These are phyloP conservation scores for Mnemiopsis leidyi DNA, from an alignment of 37 sponge, comb jelly and placozoan genomes.

Conservation along the genomic window DNA sequence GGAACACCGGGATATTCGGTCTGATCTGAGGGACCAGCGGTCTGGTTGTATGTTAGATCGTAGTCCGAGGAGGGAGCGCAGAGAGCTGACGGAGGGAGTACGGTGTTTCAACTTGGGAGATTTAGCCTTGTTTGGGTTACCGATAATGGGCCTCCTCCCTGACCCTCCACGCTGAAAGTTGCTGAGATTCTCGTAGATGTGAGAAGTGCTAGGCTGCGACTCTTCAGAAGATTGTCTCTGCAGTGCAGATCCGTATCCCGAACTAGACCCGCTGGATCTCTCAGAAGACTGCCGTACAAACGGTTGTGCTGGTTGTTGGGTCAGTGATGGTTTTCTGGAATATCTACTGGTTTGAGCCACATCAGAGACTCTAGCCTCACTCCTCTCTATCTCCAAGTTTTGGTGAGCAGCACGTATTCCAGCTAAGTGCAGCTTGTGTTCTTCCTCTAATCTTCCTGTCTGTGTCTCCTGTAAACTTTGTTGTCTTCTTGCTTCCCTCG, in stretches of 20 bases:
- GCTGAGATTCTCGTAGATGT: not conserved
- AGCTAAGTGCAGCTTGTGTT: not conserved
- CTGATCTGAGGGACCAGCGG: not conserved
- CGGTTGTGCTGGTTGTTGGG: not conserved
- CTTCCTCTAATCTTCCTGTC: constrained; percentile 13
- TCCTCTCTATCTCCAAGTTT: not conserved
- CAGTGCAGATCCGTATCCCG: not conserved
- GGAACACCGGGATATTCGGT: not conserved
- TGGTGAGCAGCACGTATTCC: not conserved
- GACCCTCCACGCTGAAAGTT: not conserved
- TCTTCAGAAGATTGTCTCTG: not conserved
- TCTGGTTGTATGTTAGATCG: not conserved
- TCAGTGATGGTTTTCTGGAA: not conserved
- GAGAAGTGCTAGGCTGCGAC: not conserved
- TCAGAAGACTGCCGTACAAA: not conserved
- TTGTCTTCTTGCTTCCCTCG: not conserved
- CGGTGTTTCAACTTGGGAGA: not conserved
- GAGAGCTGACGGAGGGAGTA: not conserved
- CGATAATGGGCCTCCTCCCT: not conserved
- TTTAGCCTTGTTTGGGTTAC: not conserved
- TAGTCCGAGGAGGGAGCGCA: constrained; percentile 7
- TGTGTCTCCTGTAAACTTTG: not conserved
- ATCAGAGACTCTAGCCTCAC: not conserved
- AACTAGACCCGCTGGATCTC: not conserved
- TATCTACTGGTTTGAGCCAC: no score